Evolutionary conservation across 2,888 invertebrate species (phyloP).

Genomic region (Hanleya hanleyi): DNA sequence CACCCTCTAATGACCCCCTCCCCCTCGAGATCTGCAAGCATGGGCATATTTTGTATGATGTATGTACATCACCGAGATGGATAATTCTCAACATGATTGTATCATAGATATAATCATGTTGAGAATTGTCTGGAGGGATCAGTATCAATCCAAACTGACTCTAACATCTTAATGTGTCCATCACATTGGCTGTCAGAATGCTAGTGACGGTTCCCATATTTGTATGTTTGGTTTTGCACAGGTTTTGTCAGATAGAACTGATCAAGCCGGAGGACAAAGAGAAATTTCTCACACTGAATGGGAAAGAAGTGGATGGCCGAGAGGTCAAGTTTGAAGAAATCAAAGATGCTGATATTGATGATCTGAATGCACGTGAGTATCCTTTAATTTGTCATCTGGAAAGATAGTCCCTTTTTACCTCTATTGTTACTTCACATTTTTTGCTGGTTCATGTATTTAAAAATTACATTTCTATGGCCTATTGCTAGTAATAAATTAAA

Average conservation of each 20-base stretch:
- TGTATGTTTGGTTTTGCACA: too few species aligned
- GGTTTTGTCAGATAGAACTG: neutral
- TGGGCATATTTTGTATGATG: too few species aligned
- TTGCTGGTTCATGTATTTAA: too few species aligned
- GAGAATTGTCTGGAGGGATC: neutral
- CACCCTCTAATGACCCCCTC: too few species aligned
- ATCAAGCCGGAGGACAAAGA: neutral
- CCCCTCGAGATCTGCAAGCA: too few species aligned
- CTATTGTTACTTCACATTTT: too few species aligned
- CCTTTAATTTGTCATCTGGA: too few species aligned
- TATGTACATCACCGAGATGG: too few species aligned
- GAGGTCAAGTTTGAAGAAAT: slow-evolving; percentile 3
- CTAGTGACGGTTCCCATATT: neutral
- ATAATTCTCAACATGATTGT: neutral
- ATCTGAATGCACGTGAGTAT: neutral
- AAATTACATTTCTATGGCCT: too few species aligned
- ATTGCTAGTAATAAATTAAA: too few species aligned
- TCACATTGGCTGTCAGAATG: neutral
- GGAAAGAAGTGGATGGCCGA: neutral
- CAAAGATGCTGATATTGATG: neutral
- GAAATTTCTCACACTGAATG: neutral
- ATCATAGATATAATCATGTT: neutral
- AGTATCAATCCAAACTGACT: too few species aligned
- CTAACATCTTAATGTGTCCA: neutral
- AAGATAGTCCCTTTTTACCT: too few species aligned